Evolutionary conservation across 2,113 vertebrate species (phyloP), one percentile per base, ranked within the genome.

Genomic region (Narcine bancroftii): DNA sequence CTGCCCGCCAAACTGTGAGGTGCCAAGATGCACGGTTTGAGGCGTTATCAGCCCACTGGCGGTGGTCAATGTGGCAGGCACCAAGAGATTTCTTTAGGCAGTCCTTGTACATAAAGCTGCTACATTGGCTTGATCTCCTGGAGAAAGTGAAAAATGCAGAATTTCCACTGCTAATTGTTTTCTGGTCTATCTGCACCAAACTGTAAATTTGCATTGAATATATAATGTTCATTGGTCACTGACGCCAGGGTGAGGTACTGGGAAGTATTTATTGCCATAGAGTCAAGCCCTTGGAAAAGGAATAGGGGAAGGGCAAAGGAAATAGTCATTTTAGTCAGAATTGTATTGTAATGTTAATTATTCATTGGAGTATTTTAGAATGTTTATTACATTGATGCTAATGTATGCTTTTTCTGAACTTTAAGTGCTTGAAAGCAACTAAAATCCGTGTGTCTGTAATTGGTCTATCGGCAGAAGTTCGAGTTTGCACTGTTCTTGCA

Each of bases 371-470:
- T 36, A 19, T 76, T 76, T 39, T 73, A 72, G 73, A 0, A 29
- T 36, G 50, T 56, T 73, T 72, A 15, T 26, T 29, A 73, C 15
- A 36, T 29, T 79, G 26, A 81, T 81, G 24, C 36, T 79, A 65
- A 66, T 56, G 72, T 42, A 63, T 6, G 21, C 26, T 79, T 45
- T 2, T 42, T 79, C 93, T 94, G 93, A 87, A 94, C 92, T 73
- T 53, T 93, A 95, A 99, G 99, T 96, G 94, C 26, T 95, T 99
- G 93, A 98, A 98, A 94, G 94, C 96, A 2, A 95, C 97, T 91
- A 99, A 99, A 95, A 97, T 99, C 93, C 96, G 98, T 93, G 99
- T 99, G 65, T 99, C 98, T 63, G 94, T 99, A 42, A 98, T 99
- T 0, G 98, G 99, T 45, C 94, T 99, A 47, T 98, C 98, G 66